Conservation (phyloP, 2,888 invertebrate genomes). For the Gandaritis pyraliata region DNA sequence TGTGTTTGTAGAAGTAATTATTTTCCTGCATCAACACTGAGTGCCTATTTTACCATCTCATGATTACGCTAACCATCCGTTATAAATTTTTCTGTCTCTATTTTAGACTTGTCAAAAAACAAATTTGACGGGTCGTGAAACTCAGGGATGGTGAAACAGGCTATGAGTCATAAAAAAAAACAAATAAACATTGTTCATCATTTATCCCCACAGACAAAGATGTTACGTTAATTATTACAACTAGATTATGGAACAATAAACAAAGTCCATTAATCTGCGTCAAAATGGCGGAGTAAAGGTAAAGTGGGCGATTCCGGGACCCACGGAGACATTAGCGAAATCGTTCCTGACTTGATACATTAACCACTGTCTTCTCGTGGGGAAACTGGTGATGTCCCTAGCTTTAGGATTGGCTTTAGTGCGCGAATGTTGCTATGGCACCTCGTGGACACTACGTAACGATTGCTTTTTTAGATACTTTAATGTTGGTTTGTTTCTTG, state of each 20-base stretch:
- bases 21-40: no score
- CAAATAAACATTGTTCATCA: constrained; percentile 12
- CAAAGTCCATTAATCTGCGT: constrained; percentile 67
- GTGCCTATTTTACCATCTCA: no score
- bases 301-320: constrained; percentile 57
- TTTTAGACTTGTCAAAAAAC: no score
- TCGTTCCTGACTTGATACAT: constrained; percentile 67
- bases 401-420: constrained; percentile 9
- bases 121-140: no score
- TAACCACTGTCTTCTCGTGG: constrained; percentile 54
- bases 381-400: constrained; percentile 34
- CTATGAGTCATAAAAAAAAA: no score
- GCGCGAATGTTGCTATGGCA: not conserved
- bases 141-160: no score
- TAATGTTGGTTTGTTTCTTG: no score
- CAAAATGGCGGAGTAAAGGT: constrained; percentile 59
- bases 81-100: no score
- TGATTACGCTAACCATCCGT: no score
- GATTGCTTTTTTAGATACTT: no score
- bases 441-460: not conserved
- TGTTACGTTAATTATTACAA: constrained; percentile 50
- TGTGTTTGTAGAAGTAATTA: no score
- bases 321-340: constrained; percentile 68
- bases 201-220: constrained; percentile 30
- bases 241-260: constrained; percentile 57